phyloP scores from a whole-genome alignment of 2,113 vertebrate species.

The Henicopernis longicauda region DNA sequence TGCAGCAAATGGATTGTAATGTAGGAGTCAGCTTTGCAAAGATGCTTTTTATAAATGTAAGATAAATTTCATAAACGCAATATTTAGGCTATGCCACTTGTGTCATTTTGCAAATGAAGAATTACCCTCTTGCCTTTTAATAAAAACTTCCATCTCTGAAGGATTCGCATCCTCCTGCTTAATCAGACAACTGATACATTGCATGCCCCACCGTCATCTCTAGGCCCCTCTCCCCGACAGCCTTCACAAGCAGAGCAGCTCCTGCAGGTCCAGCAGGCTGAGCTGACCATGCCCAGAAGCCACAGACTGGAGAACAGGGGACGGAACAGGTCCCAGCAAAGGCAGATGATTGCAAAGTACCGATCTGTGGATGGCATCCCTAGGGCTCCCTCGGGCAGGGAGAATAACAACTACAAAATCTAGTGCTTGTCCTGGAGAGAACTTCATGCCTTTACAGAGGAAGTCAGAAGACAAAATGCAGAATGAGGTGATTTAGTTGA shows the following conservation, averaged over 20 bases:
- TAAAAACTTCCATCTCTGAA: background rate
- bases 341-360: background rate
- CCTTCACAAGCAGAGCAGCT: background rate
- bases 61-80: background rate
- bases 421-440: background rate
- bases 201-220: rapidly evolving
- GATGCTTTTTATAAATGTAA: background rate
- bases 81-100: background rate
- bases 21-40: background rate
- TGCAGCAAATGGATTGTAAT: background rate
- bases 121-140: background rate
- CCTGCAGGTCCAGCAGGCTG: background rate
- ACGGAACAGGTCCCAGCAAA: background rate
- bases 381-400: background rate
- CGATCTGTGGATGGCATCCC: background rate
- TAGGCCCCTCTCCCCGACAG: background rate
- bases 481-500: background rate
- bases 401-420: background rate
- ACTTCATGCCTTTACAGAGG: background rate
- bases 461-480: background rate
- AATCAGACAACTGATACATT: background rate
- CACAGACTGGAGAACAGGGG: background rate
- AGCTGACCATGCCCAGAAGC: background rate
- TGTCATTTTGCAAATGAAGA: background rate
- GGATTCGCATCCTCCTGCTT: background rate